phyloP scores from a whole-genome alignment of 2,113 vertebrate genomes.

The Tyrannus savana region DNA sequence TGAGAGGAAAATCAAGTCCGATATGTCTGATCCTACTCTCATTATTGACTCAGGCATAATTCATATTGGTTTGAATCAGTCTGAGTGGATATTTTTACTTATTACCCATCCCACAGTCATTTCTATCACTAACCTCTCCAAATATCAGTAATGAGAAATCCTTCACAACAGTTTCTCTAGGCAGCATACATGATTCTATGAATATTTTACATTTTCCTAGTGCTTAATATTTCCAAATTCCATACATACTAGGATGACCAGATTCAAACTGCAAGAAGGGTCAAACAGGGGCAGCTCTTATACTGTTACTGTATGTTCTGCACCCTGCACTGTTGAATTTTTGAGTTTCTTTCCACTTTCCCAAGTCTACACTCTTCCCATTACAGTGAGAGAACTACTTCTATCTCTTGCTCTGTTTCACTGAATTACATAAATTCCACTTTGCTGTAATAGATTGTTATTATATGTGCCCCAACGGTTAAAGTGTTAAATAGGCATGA shows the following conservation, averaged over 20 bases:
- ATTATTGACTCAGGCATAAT: conserved; percentile 38
- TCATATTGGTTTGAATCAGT: conserved; percentile 30
- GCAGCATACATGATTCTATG: neutral
- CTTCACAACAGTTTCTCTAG: neutral
- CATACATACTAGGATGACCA: neutral
- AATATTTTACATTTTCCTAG: neutral
- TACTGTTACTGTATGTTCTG: neutral
- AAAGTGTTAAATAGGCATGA: neutral
- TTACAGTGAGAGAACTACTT: neutral
- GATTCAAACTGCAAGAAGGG: neutral
- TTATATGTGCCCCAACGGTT: neutral
- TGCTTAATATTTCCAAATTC: neutral
- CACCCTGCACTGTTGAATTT: neutral
- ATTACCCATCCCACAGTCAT: conserved; percentile 31
- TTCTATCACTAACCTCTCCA: conserved; percentile 21
- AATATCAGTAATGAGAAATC: conserved; percentile 14
- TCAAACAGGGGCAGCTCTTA: neutral
- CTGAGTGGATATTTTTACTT: conserved; percentile 19
- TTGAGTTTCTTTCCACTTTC: neutral
- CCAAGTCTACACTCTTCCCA: neutral
- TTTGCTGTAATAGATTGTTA: neutral
- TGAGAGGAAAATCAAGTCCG: conserved; percentile 22
- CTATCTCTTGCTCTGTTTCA: neutral
- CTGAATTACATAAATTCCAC: neutral
- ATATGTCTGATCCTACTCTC: neutral